Evolutionary conservation across 2,797 vertebrate genomes (phyloP), one percentile per base, ranked within the genome.

Genomic region (Myripristis murdjan): DNA sequence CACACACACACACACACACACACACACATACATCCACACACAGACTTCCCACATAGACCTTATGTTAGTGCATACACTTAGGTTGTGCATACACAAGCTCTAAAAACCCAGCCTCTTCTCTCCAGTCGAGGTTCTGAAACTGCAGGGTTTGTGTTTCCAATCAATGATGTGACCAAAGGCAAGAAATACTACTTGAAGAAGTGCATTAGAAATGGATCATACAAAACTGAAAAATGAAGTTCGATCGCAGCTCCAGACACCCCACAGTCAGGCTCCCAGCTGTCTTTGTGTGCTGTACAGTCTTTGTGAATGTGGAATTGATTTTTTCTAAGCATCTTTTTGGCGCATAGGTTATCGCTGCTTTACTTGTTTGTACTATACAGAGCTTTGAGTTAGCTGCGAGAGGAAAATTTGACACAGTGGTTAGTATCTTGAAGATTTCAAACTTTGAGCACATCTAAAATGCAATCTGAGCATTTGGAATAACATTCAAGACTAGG

Each of bases 91-190:
- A 35, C 33, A 5, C 22, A 22, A 26, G 24, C 55, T 64, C 51
- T 33, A 52, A 46, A 46, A 57, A 41, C 46, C 51, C 56, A 23
- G 51, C 14, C 23, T 49, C 68, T 62, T 37, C 59, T 68, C 56
- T 54, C 62, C 37, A 20, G 48, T 20, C 26, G 33, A 44, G 49
- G 44, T n/a, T 31, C 20, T 70, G 51, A 37, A 61, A 52, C 63
- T 1, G 47, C 56, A 53, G 65, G 61, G 49, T 22, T 16, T 10
- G 33, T 26, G n/a, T n/a, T 37, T 71, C 56, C 4, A 37, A 69
- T 85, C 60, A 0, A 77, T 67, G 61, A 53, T 58, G 41, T 61
- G 55, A 81, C 71, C 70, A 82, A 85, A 74, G 73, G 31, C 20
- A 46, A 71, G 66, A 78, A 57, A 69, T 39, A 16, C 1, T 1